Evolutionary conservation across 2,888 invertebrate genomes (phyloP).

Genomic region (Malthinus flaveolus): DNA sequence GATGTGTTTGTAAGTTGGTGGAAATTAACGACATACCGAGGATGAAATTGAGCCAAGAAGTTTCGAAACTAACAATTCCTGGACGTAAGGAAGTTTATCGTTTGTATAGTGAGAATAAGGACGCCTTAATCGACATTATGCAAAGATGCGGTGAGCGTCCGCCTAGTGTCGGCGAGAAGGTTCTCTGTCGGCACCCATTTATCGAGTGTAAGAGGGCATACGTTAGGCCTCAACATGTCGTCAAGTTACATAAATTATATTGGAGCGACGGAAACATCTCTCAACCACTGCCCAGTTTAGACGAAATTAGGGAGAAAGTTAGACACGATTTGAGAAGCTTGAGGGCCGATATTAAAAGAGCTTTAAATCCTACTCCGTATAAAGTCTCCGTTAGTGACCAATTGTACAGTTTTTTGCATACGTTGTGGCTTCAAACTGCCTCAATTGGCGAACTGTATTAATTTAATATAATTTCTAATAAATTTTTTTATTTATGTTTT

Average conservation of each 20-base stretch:
- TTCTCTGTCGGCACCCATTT: slow-evolving; percentile 95
- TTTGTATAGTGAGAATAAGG: slow-evolving; percentile 78
- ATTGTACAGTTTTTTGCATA: slow-evolving; percentile 92
- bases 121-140: slow-evolving; percentile 89
- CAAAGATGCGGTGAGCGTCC: slow-evolving; percentile 79
- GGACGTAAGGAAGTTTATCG: slow-evolving; percentile 85
- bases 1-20: slow-evolving; percentile 96
- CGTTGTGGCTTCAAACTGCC: slow-evolving; percentile 94
- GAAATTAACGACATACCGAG: slow-evolving; percentile 88
- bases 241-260: slow-evolving; percentile 79
- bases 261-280: slow-evolving; percentile 84
- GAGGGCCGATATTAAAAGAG: slow-evolving; percentile 90
- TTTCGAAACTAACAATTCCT: slow-evolving; percentile 96
- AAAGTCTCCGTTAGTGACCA: slow-evolving; percentile 94
- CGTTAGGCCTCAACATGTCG: slow-evolving; percentile 89
- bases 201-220: slow-evolving; percentile 95
- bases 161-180: slow-evolving; percentile 80
- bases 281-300: slow-evolving; percentile 69
- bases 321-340: slow-evolving; percentile 76
- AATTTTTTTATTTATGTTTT: too few relatives aligned
- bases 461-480: not conserved
- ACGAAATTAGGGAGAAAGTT: slow-evolving; percentile 86
- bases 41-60: slow-evolving; percentile 96
- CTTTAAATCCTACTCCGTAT: slow-evolving; percentile 97
- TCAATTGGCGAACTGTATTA: slow-evolving; percentile 94